Base-by-base conservation (phyloP, 2,888 invertebrate genomes). In the Noctua comes region DNA sequence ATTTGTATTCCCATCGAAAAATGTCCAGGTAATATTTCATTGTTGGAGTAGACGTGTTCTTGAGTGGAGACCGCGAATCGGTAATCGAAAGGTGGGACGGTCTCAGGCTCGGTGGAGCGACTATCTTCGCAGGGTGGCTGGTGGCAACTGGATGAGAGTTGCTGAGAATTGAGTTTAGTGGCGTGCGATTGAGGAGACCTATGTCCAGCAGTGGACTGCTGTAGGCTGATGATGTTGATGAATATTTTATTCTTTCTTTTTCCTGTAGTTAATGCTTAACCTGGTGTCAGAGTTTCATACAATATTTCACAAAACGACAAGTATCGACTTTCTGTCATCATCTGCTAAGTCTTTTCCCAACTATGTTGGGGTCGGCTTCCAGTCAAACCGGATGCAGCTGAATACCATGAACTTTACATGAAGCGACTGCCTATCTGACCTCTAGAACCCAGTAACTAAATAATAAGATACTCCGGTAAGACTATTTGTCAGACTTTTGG, bases 11-110 rank as follows among this genome's bases (percentile, higher is more conserved):
- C 84, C 13, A 64, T 73, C 40, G 43, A 77, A 0, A 16, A 73
- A 59, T 85, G 75, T 43, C 82, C 80, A 59, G 36, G 85, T 86
- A 70, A 62, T 72, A 66, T 31, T 43, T 43, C 40, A 40, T 10
- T 8, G 10, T 40, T 40, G 40, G 40, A 5, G 40, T 40, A 43
- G 43, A 43, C 43, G 10, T 43, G 43, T 43, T 10, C 43, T 43
- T 43, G 43, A 43, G 43, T 43, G 10, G 40, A 40, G 40, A 40
- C 40, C 40, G 40, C 40, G 40, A 40, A 40, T 40, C 8, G 40
- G 40, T 10, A 40, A 40, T 10, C 40, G 40, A 10, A 40, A 40
- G 40, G 10, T 40, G 43, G 43, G 10, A 43, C 43, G 43, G 10
- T 11, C 11, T 43, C 43, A 43, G 43, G 43, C 10, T 43, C 43